Evolutionary conservation across 2,797 vertebrate species (phyloP).

Genomic region (Novumbra hubbsi): DNA sequence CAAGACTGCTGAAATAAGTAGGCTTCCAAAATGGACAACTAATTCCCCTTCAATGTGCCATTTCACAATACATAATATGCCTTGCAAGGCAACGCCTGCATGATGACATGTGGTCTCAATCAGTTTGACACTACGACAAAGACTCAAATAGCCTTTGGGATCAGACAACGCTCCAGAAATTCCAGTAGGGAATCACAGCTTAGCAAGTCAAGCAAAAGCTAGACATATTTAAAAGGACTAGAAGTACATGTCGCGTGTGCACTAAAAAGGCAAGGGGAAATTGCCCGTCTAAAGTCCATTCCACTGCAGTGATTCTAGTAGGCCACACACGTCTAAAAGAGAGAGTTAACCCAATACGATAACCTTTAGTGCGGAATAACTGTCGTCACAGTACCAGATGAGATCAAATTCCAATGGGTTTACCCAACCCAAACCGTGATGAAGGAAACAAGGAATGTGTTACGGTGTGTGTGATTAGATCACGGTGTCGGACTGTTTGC

Average conservation of each 20-base stretch:
- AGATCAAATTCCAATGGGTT: conserved; percentile 34
- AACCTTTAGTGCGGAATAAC: conserved; percentile 1
- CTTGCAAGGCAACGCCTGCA: neutral
- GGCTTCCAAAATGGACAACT: neutral
- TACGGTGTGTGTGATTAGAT: neutral
- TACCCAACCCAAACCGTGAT: conserved; percentile 1
- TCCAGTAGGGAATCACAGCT: neutral
- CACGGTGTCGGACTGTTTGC: neutral
- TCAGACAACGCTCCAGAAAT: neutral
- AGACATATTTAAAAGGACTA: neutral
- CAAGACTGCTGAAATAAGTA: conserved; percentile 4
- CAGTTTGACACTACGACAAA: neutral
- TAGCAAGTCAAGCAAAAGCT: neutral
- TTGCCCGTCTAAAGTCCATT: neutral
- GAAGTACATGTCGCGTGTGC: neutral
- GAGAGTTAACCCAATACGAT: neutral
- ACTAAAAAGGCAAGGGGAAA: neutral
- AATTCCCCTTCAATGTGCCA: conserved; percentile 3
- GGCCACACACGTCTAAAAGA: neutral
- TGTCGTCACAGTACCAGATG: conserved; percentile 12
- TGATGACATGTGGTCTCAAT: neutral
- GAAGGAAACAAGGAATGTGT: conserved; percentile 20
- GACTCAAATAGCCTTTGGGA: neutral
- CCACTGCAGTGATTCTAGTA: neutral
- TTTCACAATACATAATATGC: neutral